Evolutionary conservation across 2,888 invertebrate genomes (phyloP).

Genomic region (Alsophila aescularia): DNA sequence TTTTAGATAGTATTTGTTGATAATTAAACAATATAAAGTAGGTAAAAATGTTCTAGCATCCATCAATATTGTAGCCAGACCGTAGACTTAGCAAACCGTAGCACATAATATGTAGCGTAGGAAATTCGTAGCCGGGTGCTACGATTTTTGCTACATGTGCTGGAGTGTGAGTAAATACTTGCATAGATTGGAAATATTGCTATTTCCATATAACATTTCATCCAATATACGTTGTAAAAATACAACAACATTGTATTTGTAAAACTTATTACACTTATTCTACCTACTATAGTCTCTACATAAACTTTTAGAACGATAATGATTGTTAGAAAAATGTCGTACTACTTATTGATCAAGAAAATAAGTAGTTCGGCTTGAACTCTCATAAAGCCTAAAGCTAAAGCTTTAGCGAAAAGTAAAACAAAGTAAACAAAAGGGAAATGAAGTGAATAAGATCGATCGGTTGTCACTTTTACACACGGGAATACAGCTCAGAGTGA

Average conservation of each 20-base stretch:
- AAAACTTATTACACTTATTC: too few species aligned
- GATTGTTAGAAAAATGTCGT: too few species aligned
- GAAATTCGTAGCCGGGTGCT: conserved; percentile 25
- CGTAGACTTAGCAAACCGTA: conserved; percentile 6
- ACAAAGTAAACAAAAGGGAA: too few species aligned
- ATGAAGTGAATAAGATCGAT: conserved; percentile 12
- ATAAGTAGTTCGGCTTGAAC: background rate
- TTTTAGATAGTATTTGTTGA: too few species aligned
- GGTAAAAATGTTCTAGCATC: too few species aligned
- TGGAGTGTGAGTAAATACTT: conserved; percentile 26
- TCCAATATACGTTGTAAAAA: too few species aligned
- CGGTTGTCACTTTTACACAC: conserved; percentile 2
- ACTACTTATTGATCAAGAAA: too few species aligned
- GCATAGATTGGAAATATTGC: conserved; percentile 30
- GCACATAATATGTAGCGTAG: conserved; percentile 10
- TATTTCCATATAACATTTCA: conserved; percentile 27
- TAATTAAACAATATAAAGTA: too few species aligned
- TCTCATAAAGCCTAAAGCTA: background rate
- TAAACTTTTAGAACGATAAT: too few species aligned
- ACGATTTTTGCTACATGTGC: conserved; percentile 21
- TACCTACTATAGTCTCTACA: too few species aligned
- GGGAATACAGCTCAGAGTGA: background rate
- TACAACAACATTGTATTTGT: too few species aligned
- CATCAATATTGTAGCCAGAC: conserved; percentile 9
- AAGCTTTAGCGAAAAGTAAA: background rate